phyloP scores from a whole-genome alignment of 2,888 invertebrate species.

The Graphium colonna region DNA sequence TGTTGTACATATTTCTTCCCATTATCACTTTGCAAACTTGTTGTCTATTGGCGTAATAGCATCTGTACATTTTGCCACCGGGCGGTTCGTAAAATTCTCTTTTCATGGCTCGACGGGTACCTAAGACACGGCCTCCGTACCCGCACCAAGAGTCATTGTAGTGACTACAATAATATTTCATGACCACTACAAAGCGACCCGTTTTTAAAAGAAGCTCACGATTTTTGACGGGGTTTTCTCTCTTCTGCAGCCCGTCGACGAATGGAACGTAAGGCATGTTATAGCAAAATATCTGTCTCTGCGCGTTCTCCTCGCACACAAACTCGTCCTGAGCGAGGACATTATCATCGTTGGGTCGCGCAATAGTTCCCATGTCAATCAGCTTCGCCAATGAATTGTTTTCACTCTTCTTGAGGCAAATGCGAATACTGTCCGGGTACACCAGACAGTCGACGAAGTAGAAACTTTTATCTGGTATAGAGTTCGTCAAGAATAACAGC shows the following conservation, averaged over 20 bases:
- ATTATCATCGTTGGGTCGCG: constrained; percentile 50
- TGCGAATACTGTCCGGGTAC: constrained; percentile 53
- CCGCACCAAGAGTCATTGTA: constrained; percentile 68
- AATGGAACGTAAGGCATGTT: constrained; percentile 53
- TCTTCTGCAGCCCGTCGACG: constrained; percentile 43
- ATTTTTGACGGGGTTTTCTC: constrained; percentile 38
- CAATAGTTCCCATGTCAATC: constrained; percentile 53
- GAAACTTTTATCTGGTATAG: constrained; percentile 50
- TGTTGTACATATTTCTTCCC: constrained; percentile 35
- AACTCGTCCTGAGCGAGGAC: constrained; percentile 65
- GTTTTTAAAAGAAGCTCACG: constrained; percentile 53
- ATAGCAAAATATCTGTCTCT: constrained; percentile 52
- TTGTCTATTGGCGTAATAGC: constrained; percentile 60
- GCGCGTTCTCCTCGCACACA: constrained; percentile 54
- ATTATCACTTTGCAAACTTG: constrained; percentile 56
- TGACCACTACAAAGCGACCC: constrained; percentile 39
- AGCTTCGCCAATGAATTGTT: constrained; percentile 48
- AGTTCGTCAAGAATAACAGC: constrained; percentile 51
- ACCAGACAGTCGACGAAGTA: constrained; percentile 65
- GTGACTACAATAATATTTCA: constrained; percentile 46
- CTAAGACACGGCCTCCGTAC: constrained; percentile 42
- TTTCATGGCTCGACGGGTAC: constrained; percentile 31
- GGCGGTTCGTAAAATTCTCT: constrained; percentile 42
- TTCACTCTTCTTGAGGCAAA: constrained; percentile 56
- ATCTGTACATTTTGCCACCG: constrained; percentile 57